Conservation (phyloP, 2,888 invertebrate species). For the Nipponacmea schrenckii region DNA sequence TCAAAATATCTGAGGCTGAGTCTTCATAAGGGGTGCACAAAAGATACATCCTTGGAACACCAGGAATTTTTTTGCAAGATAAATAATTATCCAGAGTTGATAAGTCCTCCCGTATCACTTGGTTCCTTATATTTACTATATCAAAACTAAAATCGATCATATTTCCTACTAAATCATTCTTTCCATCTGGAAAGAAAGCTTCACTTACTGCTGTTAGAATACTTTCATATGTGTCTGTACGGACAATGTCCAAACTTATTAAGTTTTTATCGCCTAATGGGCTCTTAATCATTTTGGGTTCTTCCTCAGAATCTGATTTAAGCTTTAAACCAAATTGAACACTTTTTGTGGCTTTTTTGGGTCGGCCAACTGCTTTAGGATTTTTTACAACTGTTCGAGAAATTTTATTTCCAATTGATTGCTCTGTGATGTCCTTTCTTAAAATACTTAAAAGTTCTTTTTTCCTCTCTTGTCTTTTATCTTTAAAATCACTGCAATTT, state of each 20-base stretch:
- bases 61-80: not conserved
- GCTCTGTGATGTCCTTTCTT: too few species aligned
- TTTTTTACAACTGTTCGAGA: not conserved
- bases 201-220: not conserved
- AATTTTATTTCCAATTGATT: too few species aligned
- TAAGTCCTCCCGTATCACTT: not conserved
- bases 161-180: not conserved
- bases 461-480: not conserved
- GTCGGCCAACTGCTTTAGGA: not conserved
- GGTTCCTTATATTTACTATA: not conserved
- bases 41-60: not conserved
- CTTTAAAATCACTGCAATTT: not conserved
- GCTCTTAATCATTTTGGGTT: not conserved
- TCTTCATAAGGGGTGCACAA: not conserved
- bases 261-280: not conserved
- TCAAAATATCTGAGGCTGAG: too few species aligned
- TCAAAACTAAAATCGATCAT: not conserved
- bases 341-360: not conserved
- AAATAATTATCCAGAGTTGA: not conserved
- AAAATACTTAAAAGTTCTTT: not conserved
- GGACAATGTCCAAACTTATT: not conserved
- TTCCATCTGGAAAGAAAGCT: not conserved
- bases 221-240: not conserved
- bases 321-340: not conserved
- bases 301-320: not conserved